Evolutionary conservation across 1,140 invertebrate species (phyloP), one percentile per base, ranked within the genome.

Genomic region (Theocolax elegans): DNA sequence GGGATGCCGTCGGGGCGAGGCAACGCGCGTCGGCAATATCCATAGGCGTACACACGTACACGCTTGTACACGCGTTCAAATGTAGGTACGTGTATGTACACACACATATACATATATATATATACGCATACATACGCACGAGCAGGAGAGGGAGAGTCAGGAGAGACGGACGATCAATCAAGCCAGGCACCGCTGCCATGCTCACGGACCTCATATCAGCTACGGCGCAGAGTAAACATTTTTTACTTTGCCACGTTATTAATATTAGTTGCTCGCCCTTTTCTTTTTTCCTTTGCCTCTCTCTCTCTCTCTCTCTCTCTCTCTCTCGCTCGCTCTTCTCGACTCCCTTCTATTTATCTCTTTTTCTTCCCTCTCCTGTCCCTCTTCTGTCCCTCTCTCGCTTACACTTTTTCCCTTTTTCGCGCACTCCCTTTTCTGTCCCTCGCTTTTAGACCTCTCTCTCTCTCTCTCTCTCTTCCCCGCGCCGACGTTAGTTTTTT

Each of bases 211-310:
- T 85, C 81, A 82, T 85, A 85, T 85, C 83, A 80, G 78, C 79
- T 78, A 72, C 81, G 80, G 81, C 81, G 82, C 80, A 84, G 79
- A 83, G 83, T 85, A 86, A 84, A 86, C 81, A 85, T 84, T 83
- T 81, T 81, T 81, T 80, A 83, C 76, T 83, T 81, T 79, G 79
- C 77, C 79, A 80, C 74, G 83, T 86, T 86, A 81, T 81, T 80
- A 82, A 82, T 82, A 84, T 85, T 81, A 79, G 77, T 81, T 79
- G 77, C 75, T 40, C 56, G 48, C 58, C 58, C 66, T 71, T 56
- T 49, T 70, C 64, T 73, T 23, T 46, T 44, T 40, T 54, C 53
- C 44, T 59, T 58, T 49, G 42, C 65, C 44, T 62, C 54, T 54
- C 67, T 56, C 51, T 71, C 40, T n/a, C n/a, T 19, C 29, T 17